phyloP scores from a whole-genome alignment of 30 jellyfish, hydroid and myxozoan genomes.

The Euphysa ruthae region DNA sequence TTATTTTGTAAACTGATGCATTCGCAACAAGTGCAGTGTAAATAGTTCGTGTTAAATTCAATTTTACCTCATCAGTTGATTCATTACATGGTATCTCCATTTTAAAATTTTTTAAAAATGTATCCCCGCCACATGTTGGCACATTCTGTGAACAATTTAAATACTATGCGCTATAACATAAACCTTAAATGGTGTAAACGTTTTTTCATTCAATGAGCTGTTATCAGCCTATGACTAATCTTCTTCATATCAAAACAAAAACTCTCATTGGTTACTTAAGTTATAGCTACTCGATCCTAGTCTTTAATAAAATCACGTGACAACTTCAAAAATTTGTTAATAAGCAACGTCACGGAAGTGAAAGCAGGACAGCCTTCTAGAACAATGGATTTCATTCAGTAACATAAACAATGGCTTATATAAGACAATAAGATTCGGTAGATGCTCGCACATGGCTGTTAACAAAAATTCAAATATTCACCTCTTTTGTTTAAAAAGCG shows the following conservation, averaged over 20 bases:
- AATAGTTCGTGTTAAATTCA: conserved; percentile 18
- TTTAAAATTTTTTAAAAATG: too few relatives aligned
- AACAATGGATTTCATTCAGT: not conserved
- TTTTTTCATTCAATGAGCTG: not conserved
- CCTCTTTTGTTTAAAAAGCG: too few relatives aligned
- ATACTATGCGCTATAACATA: not conserved
- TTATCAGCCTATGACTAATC: not conserved
- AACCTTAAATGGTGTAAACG: not conserved
- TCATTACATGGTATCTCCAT: conserved; percentile 33
- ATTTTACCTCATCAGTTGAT: conserved; percentile 25
- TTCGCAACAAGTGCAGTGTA: conserved; percentile 25
- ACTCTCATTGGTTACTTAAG: conserved; percentile 14
- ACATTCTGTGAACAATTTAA: too few relatives aligned
- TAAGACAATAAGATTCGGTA: too few relatives aligned
- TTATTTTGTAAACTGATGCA: conserved; percentile 17
- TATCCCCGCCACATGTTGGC: too few relatives aligned
- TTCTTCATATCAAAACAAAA: conserved; percentile 11
- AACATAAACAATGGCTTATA: too few relatives aligned
- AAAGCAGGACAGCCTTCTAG: not conserved
- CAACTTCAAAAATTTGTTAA: too few relatives aligned
- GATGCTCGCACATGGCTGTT: too few relatives aligned
- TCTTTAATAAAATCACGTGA: too few relatives aligned
- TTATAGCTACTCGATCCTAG: not conserved
- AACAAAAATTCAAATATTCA: too few relatives aligned
- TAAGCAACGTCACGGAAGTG: not conserved